Evolutionary conservation across 92 coral and sea anemone species (phyloP).

Genomic region (Siderastrea siderea): DNA sequence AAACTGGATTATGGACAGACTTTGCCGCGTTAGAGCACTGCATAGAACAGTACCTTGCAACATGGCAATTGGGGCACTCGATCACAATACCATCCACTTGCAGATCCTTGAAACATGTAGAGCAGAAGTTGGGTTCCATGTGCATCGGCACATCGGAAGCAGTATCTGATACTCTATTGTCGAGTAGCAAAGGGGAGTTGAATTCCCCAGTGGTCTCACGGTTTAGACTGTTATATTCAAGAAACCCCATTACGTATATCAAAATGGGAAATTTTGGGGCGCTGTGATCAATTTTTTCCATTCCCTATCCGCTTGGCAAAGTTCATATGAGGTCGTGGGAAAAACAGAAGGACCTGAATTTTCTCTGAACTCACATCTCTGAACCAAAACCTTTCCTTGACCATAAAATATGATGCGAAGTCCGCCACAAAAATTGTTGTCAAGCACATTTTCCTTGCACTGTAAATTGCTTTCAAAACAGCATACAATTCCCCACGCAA

Average conservation of each 20-base stretch:
- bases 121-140: background rate
- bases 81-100: background rate
- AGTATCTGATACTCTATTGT: background rate
- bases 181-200: background rate
- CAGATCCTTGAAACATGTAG: background rate
- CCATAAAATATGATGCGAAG: background rate
- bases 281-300: background rate
- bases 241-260: background rate
- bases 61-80: background rate
- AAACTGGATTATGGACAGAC: background rate
- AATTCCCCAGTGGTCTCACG: background rate
- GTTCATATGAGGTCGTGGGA: background rate
- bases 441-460: background rate
- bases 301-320: background rate
- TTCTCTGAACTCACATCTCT: slow-evolving; percentile 1
- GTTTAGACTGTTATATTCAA: background rate
- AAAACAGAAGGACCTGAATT: background rate
- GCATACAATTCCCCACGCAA: slow-evolving; percentile 1
- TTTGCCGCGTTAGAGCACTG: background rate
- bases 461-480: background rate
- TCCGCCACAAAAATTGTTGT: background rate
- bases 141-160: background rate
- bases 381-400: background rate
- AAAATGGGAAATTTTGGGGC: background rate
- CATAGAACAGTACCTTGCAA: background rate